phyloP scores from a whole-genome alignment of 2,113 vertebrate species.

The Clarias batrachus region DNA sequence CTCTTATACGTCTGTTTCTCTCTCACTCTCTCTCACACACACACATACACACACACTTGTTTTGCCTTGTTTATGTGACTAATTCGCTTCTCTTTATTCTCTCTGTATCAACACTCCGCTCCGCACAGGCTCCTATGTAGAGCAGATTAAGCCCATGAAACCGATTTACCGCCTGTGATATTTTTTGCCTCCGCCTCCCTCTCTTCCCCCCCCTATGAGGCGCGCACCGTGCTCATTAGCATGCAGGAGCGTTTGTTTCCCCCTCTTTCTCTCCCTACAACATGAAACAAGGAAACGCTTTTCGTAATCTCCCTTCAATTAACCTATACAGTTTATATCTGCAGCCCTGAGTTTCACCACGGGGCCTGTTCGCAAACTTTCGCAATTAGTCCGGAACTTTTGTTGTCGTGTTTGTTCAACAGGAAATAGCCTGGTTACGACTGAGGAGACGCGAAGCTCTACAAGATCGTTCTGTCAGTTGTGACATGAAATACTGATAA shows the following conservation, averaged over 20 bases:
- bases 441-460: not conserved
- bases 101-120: slow-evolving; percentile 18
- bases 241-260: slow-evolving; percentile 37
- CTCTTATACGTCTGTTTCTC: not conserved
- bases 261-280: slow-evolving; percentile 1
- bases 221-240: slow-evolving; percentile 29
- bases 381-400: slow-evolving; percentile 37
- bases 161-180: slow-evolving; percentile 36
- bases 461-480: not conserved
- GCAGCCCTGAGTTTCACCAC: slow-evolving; percentile 26
- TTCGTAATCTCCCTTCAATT: slow-evolving; percentile 32
- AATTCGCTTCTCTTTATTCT: not conserved
- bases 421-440: slow-evolving; percentile 34
- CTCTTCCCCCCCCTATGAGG: not conserved
- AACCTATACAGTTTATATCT: slow-evolving; percentile 31
- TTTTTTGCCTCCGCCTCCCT: not conserved
- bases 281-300: slow-evolving; percentile 34
- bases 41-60: not conserved
- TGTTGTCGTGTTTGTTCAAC: slow-evolving; percentile 28
- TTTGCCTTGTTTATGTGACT: slow-evolving; percentile 17
- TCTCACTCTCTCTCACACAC: not conserved
- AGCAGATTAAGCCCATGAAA: slow-evolving; percentile 33
- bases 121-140: not conserved
- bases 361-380: slow-evolving; percentile 45
- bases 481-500: not conserved